Percentiles rank a stretch among this genome's conserved stretches.
Conservation (phyloP, 1,140 invertebrate genomes). For the Steinernema khuongi region DNA sequence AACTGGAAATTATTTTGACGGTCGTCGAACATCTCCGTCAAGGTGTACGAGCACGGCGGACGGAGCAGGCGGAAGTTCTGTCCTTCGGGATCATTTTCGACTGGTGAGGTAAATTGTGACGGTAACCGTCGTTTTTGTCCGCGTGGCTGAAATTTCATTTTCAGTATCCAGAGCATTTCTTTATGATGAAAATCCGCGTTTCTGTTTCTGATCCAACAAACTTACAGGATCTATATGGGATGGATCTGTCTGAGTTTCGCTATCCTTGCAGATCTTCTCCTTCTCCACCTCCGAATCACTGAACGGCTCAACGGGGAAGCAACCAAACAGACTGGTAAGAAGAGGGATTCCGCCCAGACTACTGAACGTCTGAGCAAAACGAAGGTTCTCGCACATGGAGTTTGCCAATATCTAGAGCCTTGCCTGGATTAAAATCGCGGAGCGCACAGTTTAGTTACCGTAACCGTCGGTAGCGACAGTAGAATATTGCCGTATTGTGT, state of each 20-base stretch:
- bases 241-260: conserved; percentile 34
- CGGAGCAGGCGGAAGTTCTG: conserved; percentile 44
- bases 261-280: conserved; percentile 8
- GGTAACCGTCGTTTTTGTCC: conserved; percentile 30
- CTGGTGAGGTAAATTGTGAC: conserved; percentile 21
- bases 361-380: conserved; percentile 57
- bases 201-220: too few relatives aligned
- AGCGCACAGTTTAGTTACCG: conserved; percentile 42
- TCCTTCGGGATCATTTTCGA: conserved; percentile 30
- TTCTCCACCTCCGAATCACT: conserved; percentile 29
- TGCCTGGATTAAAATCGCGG: not conserved
- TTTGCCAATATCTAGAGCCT: conserved; percentile 44
- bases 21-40: conserved; percentile 55
- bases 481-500: conserved; percentile 32
- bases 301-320: conserved; percentile 58
- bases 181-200: conserved; percentile 23
- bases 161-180: not conserved
- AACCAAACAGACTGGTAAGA: conserved; percentile 53
- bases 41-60: conserved; percentile 47
- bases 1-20: not conserved
- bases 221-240: conserved; percentile 6
- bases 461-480: conserved; percentile 26
- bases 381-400: conserved; percentile 51
- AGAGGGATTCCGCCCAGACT: conserved; percentile 47
- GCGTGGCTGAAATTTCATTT: conserved; percentile 23